A percentile compares a stretch with the other conserved stretches of the same genome.
Evolutionary conservation across 2,113 vertebrate species (phyloP).

Genomic region (Pandion haliaetus): DNA sequence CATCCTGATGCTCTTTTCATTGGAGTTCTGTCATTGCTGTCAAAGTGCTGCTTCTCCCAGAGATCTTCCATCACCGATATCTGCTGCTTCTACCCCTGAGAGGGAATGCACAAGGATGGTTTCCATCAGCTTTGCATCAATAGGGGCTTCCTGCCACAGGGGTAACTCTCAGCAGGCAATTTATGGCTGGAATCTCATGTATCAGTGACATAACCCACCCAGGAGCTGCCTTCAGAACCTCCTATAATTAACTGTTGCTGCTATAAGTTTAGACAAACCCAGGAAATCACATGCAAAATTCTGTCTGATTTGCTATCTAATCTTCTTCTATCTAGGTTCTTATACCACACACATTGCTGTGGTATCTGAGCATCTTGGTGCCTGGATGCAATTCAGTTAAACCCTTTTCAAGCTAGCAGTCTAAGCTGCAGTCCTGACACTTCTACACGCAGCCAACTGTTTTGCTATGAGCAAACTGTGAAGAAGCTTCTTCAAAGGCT

Average conservation of each 20-base stretch:
- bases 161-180: background rate
- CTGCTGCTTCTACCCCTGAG: background rate
- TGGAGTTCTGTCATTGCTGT: background rate
- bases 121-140: background rate
- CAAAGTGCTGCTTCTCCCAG: background rate
- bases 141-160: background rate
- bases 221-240: background rate
- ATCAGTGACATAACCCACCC: background rate
- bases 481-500: conserved; percentile 35
- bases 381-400: conserved; percentile 46
- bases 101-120: background rate
- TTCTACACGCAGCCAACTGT: background rate
- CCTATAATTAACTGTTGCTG: conserved; percentile 43
- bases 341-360: conserved; percentile 52
- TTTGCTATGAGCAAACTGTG: background rate
- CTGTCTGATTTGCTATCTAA: conserved; percentile 38
- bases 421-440: background rate
- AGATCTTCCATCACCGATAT: background rate
- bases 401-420: background rate
- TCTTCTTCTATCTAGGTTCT: conserved; percentile 50
- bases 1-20: background rate
- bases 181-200: background rate
- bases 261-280: conserved; percentile 51
- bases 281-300: conserved; percentile 62
- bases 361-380: conserved; percentile 48